Conservation (phyloP, 2,888 invertebrate genomes). For the Ptychoptera contaminata region DNA sequence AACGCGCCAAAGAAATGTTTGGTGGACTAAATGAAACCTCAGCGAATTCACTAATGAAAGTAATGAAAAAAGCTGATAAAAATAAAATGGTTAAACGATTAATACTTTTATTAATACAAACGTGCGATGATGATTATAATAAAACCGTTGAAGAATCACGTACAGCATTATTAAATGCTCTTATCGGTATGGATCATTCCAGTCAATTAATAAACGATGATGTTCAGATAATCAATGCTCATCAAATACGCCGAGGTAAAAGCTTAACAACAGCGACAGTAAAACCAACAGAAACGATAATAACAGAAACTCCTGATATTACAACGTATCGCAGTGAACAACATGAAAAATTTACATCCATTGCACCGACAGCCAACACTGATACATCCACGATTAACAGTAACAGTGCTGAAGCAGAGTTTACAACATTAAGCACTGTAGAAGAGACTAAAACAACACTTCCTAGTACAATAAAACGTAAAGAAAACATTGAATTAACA, state of each 20-base stretch:
- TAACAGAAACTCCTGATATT: conserved; percentile 16
- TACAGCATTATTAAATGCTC: conserved; percentile 48
- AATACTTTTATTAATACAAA: conserved; percentile 59
- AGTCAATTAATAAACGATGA: conserved; percentile 9
- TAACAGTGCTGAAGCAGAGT: neutral
- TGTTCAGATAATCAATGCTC: conserved; percentile 12
- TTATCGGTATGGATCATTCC: conserved; percentile 42
- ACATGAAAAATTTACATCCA: conserved; percentile 5
- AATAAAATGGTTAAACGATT: conserved; percentile 59
- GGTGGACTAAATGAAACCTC: conserved; percentile 60
- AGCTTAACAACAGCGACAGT: conserved; percentile 17
- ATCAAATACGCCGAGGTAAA: conserved; percentile 11
- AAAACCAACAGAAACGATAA: conserved; percentile 31
- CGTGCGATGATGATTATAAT: conserved; percentile 57
- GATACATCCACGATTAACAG: neutral
- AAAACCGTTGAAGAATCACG: conserved; percentile 55
- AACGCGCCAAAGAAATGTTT: conserved; percentile 60
- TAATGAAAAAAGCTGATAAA: conserved; percentile 67
- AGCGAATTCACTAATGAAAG: conserved; percentile 54
- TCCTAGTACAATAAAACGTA: neutral
- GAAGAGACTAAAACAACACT: neutral
- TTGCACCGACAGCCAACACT: neutral
- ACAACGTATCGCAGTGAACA: conserved; percentile 16
- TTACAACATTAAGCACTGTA: neutral
- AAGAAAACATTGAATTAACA: neutral